Percentiles rank a stretch among this genome's conserved stretches.
Evolutionary conservation across 2,888 invertebrate genomes (phyloP).

Genomic region (Dryobotodes eremita): DNA sequence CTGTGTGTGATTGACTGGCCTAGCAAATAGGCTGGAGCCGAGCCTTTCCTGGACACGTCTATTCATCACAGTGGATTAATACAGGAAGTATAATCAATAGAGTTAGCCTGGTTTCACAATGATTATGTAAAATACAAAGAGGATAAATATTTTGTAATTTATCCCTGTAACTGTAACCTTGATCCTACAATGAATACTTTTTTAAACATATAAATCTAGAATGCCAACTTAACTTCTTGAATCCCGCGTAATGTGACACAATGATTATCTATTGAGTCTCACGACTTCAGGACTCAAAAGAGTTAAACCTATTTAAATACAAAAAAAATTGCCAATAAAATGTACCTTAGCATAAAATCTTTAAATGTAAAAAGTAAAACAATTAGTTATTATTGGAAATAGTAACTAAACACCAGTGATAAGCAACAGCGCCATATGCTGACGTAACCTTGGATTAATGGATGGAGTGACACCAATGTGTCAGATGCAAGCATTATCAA

Average conservation of each 20-base stretch:
- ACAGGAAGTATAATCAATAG: neutral
- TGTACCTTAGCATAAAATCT: neutral
- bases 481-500: slow-evolving; percentile 69
- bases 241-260: no score
- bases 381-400: slow-evolving; percentile 42
- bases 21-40: neutral
- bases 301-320: neutral
- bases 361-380: neutral
- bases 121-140: neutral
- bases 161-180: slow-evolving; percentile 2
- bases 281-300: no score
- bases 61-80: neutral
- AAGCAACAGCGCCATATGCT: slow-evolving; percentile 36
- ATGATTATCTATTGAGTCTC: no score
- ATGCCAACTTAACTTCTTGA: neutral
- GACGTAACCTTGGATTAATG: slow-evolving; percentile 70
- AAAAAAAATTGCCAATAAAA: neutral
- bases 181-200: neutral
- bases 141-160: slow-evolving; percentile 23
- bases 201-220: neutral
- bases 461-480: slow-evolving; percentile 58
- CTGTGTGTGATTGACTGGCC: neutral
- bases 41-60: neutral
- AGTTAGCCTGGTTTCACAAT: neutral
- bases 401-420: slow-evolving; percentile 37